Percentiles rank a stretch among this genome's conserved stretches.
Evolutionary conservation across 2,888 invertebrate species (phyloP).

Genomic region (Agrotis puta): DNA sequence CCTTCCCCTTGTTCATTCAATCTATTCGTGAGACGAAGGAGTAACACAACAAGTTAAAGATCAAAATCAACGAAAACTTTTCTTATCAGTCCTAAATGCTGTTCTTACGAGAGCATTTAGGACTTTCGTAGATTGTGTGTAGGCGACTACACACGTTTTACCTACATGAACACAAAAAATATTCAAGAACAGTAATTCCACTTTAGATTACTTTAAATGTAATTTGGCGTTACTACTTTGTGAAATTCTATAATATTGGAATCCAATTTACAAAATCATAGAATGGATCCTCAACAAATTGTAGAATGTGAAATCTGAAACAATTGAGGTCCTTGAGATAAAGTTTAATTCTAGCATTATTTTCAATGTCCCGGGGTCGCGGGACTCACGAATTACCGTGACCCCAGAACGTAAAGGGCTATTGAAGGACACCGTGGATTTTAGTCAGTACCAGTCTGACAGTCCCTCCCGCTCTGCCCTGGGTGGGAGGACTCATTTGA

Average conservation of each 20-base stretch:
- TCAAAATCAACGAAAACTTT: neutral
- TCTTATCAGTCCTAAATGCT: neutral
- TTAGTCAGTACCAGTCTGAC: too few species aligned
- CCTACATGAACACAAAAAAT: neutral
- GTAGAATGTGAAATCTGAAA: too few species aligned
- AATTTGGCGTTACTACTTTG: too few species aligned
- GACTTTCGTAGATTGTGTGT: neutral
- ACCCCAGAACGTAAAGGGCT: too few species aligned
- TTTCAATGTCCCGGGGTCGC: too few species aligned
- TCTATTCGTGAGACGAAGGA: neutral
- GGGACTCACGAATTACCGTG: too few species aligned
- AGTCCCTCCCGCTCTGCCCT: too few species aligned
- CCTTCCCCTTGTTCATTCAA: neutral
- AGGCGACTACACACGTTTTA: neutral
- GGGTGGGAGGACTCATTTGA: too few species aligned
- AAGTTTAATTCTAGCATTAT: neutral
- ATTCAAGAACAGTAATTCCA: neutral
- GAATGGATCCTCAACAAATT: neutral
- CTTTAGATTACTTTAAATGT: neutral
- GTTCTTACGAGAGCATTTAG: constrained; percentile 6
- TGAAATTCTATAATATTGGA: too few species aligned
- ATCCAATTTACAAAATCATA: neutral
- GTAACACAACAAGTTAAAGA: neutral
- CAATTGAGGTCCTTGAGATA: neutral
- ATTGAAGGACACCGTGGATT: too few species aligned